Evolutionary conservation across 2,888 invertebrate species (phyloP).

Genomic region (Marasmarcha lunaedactyla): DNA sequence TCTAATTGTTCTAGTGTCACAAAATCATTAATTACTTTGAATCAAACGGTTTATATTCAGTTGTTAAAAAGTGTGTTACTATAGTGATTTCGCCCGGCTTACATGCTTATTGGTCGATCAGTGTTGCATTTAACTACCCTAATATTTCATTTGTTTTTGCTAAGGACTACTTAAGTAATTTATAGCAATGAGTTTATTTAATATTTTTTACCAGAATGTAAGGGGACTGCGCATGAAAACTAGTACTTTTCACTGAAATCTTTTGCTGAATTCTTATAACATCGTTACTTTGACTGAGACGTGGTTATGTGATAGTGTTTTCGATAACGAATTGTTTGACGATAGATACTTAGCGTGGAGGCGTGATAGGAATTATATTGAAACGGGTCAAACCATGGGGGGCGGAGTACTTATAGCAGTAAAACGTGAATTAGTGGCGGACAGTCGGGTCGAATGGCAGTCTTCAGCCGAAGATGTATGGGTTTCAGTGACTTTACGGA

Average conservation of each 20-base stretch:
- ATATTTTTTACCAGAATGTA: constrained; percentile 3
- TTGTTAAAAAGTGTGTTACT: no score
- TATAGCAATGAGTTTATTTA: background rate
- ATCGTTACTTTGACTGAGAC: constrained; percentile 4
- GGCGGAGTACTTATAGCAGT: constrained; percentile 1
- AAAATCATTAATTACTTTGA: no score
- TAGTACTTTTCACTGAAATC: background rate
- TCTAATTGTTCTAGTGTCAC: no score
- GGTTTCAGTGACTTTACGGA: no score
- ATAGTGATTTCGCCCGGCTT: no score
- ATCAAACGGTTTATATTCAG: no score
- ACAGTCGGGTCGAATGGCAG: background rate
- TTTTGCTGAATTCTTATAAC: constrained; percentile 1
- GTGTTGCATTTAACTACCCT: no score
- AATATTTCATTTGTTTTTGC: no score
- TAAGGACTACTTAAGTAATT: background rate
- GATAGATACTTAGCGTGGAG: constrained; percentile 1
- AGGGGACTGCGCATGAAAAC: constrained; percentile 3
- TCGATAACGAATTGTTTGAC: background rate
- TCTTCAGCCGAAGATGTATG: background rate
- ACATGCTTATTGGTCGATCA: no score
- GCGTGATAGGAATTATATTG: background rate
- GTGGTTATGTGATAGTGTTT: background rate
- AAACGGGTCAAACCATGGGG: background rate
- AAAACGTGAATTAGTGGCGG: background rate